These are phyloP conservation scores for Mesorhabditis sp. DNA, from an alignment of 2,888 invertebrate genomes.

Conservation along the genomic window DNA sequence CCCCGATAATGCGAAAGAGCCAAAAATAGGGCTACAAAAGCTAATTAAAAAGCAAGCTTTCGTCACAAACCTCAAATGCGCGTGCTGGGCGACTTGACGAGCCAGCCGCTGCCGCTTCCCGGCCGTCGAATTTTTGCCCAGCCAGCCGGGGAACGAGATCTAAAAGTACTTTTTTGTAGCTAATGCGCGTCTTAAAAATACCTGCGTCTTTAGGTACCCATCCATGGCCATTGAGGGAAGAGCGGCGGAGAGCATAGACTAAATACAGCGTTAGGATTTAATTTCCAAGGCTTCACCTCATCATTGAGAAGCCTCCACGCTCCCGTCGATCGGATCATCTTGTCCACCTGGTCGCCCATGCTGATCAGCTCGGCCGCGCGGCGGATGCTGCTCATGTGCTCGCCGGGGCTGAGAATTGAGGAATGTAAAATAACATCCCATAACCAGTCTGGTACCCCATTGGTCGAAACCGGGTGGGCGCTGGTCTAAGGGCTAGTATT, in stretches of 20 bases:
- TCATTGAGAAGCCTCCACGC: slow-evolving; percentile 80
- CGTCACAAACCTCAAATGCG: slow-evolving; percentile 69
- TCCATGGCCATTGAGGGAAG: slow-evolving; percentile 81
- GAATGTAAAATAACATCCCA: no score
- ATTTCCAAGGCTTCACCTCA: slow-evolving; percentile 63
- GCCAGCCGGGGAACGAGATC: slow-evolving; percentile 83
- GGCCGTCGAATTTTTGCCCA: slow-evolving; percentile 85
- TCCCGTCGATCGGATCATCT: slow-evolving; percentile 71
- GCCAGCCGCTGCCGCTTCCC: slow-evolving; percentile 77
- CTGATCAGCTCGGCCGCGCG: slow-evolving; percentile 80
- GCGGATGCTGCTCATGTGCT: slow-evolving; percentile 69
- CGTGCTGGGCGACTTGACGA: slow-evolving; percentile 82
- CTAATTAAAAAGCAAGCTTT: no score
- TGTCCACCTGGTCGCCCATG: slow-evolving; percentile 79
- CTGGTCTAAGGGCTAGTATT: no score
- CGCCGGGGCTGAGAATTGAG: neutral
- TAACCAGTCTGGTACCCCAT: no score
- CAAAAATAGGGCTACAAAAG: no score
- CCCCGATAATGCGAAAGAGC: no score
- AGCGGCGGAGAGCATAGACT: slow-evolving; percentile 83
- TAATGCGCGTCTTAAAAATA: slow-evolving; percentile 5
- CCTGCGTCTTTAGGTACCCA: slow-evolving; percentile 68
- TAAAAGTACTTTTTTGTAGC: slow-evolving; percentile 68
- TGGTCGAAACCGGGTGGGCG: no score
- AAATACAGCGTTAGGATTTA: slow-evolving; percentile 13